Conservation (phyloP, 1,140 invertebrate species). For the Brachionus asplanchnoidis region DNA sequence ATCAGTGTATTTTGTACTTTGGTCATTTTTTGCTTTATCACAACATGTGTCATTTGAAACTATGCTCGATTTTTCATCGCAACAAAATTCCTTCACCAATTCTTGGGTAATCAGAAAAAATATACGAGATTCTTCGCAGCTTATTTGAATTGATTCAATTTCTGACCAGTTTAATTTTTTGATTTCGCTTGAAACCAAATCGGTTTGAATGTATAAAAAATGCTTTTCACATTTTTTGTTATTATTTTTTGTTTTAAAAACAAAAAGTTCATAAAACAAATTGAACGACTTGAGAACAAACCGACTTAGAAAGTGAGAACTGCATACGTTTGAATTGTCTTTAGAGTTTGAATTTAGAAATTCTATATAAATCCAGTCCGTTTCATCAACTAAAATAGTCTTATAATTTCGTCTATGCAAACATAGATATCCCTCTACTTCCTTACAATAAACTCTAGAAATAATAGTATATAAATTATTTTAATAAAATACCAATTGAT, state of each 20-base stretch:
- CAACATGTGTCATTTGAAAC: neutral
- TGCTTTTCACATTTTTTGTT: neutral
- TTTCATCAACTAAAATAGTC: constrained; percentile 16
- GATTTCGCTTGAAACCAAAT: neutral
- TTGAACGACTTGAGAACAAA: neutral
- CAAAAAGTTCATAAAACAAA: neutral
- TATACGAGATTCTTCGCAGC: neutral
- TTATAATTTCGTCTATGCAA: constrained; percentile 36
- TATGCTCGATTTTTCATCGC: neutral
- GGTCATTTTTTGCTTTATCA: neutral
- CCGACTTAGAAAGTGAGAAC: neutral
- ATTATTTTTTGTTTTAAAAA: neutral
- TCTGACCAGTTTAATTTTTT: neutral
- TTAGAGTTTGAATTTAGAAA: neutral
- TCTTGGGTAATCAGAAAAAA: constrained; percentile 26
- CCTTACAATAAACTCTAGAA: neutral
- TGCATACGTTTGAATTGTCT: neutral
- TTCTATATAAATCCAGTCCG: constrained; percentile 14
- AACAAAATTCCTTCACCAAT: neutral
- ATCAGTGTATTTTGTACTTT: neutral
- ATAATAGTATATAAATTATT: neutral
- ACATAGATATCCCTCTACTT: neutral
- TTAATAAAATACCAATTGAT: neutral
- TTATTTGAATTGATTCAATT: neutral
- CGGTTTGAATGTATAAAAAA: constrained; percentile 4